A percentile compares a stretch with the other conserved stretches of the same genome.
Conservation (phyloP, 2,113 vertebrate genomes). For the Aix galericulata region DNA sequence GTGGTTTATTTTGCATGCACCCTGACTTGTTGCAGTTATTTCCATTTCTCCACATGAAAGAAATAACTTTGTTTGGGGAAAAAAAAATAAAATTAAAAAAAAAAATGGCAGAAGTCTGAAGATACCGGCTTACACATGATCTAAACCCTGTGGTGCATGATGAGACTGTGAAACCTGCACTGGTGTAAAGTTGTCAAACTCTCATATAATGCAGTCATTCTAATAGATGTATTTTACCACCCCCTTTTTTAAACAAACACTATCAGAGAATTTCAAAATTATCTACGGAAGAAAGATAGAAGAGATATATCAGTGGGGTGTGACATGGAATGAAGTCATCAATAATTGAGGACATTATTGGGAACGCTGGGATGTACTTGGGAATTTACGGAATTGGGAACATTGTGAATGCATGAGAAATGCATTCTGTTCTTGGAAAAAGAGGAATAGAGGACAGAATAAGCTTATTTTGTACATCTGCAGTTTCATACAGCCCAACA, state of each 20-base stretch:
- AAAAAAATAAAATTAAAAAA: neutral
- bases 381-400: neutral
- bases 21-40: neutral
- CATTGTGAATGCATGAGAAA: neutral
- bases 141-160: neutral
- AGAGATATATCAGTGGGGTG: too few species aligned
- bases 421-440: neutral
- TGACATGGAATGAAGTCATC: too few species aligned
- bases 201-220: neutral
- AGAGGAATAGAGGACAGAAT: neutral
- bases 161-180: neutral
- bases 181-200: neutral
- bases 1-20: neutral
- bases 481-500: neutral
- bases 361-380: neutral
- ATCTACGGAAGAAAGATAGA: neutral
- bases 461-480: neutral
- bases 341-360: too few species aligned
- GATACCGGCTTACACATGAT: accelerated
- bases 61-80: neutral
- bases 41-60: neutral
- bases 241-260: neutral
- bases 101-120: neutral
- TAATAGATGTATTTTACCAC: neutral
- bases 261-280: neutral